Evolutionary conservation across 2,113 vertebrate species (phyloP).

Genomic region (Phrynosoma blainvillii): DNA sequence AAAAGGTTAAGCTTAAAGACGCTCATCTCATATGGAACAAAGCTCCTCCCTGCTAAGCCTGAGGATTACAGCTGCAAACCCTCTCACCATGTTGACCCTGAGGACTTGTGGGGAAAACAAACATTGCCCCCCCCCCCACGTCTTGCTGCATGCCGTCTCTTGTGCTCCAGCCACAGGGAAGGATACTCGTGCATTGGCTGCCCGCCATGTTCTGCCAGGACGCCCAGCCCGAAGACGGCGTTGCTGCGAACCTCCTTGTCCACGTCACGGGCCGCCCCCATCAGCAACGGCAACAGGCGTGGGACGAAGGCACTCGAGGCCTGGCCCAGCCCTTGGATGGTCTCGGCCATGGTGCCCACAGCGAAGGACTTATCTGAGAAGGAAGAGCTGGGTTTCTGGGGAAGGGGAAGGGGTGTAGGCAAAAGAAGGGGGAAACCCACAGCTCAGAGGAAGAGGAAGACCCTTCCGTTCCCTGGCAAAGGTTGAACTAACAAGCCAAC

Average conservation of each 20-base stretch:
- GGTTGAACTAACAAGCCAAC: too few species aligned
- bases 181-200: conserved; percentile 78
- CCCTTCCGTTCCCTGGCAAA: too few species aligned
- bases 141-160: accelerated
- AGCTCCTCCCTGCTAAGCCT: too few species aligned
- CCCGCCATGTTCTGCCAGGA: conserved; percentile 83
- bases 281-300: conserved; percentile 81
- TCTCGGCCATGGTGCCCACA: conserved; percentile 83
- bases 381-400: conserved; percentile 83
- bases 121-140: neutral
- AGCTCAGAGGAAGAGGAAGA: too few species aligned
- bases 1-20: too few species aligned
- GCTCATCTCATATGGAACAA: too few species aligned
- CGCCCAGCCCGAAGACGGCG: conserved; percentile 86
- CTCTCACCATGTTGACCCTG: too few species aligned
- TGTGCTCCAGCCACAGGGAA: neutral
- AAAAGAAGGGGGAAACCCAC: too few species aligned
- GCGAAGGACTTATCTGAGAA: conserved; percentile 89
- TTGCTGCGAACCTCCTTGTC: conserved; percentile 90
- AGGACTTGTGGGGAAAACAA: neutral
- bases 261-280: conserved; percentile 74
- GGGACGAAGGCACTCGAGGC: conserved; percentile 77
- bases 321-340: conserved; percentile 76
- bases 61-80: too few species aligned
- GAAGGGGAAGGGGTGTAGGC: neutral